phyloP scores from a whole-genome alignment of 2,113 vertebrate genomes.

The Ageneiosus marmoratus region DNA sequence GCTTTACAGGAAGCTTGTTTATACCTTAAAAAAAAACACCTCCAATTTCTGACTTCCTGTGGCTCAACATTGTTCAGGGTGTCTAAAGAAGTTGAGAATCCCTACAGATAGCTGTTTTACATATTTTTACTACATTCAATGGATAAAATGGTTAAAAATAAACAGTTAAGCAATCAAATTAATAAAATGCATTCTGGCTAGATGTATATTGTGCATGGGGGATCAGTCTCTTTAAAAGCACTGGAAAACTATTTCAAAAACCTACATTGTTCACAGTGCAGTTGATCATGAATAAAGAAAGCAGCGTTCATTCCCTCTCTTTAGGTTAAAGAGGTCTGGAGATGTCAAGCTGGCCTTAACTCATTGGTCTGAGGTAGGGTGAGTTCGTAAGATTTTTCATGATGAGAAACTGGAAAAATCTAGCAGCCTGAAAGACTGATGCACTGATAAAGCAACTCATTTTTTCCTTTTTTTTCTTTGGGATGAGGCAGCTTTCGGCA shows the following conservation, averaged over 20 bases:
- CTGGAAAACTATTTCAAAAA: neutral
- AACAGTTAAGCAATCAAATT: constrained; percentile 3
- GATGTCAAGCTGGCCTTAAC: constrained; percentile 45
- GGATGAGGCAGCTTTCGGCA: constrained; percentile 82
- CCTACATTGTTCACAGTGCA: constrained; percentile 27
- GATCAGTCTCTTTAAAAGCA: constrained; percentile 13
- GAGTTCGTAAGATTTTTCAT: constrained; percentile 30
- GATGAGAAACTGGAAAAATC: constrained; percentile 10
- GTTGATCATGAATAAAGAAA: constrained; percentile 29
- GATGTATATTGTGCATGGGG: constrained; percentile 33
- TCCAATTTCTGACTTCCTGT: constrained; percentile 3
- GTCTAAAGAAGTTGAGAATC: neutral
- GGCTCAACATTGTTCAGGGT: constrained; percentile 19
- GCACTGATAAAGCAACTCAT: neutral
- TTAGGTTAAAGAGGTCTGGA: constrained; percentile 14
- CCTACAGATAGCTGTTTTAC: constrained; percentile 4
- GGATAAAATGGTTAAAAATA: neutral
- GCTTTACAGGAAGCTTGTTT: neutral
- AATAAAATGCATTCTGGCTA: constrained; percentile 4
- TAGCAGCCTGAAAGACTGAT: neutral
- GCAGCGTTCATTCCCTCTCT: constrained; percentile 23
- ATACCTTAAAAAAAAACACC: neutral
- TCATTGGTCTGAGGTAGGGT: constrained; percentile 72
- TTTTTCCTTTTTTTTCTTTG: constrained; percentile 87
- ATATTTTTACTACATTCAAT: constrained; percentile 12